Evolutionary conservation across 1,140 invertebrate genomes (phyloP).

Genomic region (Sinonovacula constricta): DNA sequence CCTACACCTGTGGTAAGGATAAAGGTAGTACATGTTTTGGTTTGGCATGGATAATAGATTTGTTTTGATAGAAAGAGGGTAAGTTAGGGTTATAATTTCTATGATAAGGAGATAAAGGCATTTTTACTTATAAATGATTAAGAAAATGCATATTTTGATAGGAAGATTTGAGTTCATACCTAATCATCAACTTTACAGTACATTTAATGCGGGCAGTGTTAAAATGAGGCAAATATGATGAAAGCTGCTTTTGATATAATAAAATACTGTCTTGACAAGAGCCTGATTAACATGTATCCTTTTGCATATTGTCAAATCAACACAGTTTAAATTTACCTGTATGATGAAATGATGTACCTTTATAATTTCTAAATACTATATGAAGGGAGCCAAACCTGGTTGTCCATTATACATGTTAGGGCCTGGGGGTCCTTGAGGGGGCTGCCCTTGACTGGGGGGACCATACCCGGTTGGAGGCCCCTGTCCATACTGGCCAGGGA

Average conservation of each 20-base stretch:
- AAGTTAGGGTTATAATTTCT: background rate
- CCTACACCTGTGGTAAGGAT: conserved; percentile 2
- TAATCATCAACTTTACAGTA: too few species aligned
- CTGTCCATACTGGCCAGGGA: conserved; percentile 56
- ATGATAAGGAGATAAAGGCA: background rate
- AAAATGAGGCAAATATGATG: too few species aligned
- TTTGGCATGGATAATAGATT: background rate
- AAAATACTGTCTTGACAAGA: too few species aligned
- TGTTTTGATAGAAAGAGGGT: too few species aligned
- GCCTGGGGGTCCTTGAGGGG: conserved; percentile 26
- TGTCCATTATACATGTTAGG: conserved; percentile 56
- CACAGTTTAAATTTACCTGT: too few species aligned
- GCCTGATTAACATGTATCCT: too few species aligned
- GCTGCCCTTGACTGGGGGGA: conserved; percentile 21
- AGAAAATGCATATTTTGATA: background rate
- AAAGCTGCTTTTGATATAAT: too few species aligned
- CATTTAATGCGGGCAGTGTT: too few species aligned
- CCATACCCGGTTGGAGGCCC: conserved; percentile 37
- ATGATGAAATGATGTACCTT: too few species aligned
- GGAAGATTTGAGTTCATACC: background rate
- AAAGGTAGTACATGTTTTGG: background rate
- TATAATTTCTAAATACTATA: too few species aligned
- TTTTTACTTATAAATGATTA: too few species aligned
- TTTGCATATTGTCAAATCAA: too few species aligned
- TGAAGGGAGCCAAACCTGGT: conserved; percentile 14